Conservation (phyloP, 2,113 vertebrate genomes). For the Malurus cyaneus region DNA sequence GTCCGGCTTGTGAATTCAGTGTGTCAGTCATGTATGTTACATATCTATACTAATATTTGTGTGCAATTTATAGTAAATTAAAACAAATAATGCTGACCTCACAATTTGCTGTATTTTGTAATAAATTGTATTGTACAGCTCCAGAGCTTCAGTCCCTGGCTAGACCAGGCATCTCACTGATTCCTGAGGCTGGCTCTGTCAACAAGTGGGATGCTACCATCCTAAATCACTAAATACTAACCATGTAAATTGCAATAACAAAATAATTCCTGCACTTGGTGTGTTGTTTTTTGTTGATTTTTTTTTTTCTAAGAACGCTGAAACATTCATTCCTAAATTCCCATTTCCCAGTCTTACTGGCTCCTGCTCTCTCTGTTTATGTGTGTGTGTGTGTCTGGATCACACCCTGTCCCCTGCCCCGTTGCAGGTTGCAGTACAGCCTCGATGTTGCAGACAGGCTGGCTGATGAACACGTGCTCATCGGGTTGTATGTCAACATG, state of each 20-base stretch:
- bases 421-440: conserved; percentile 95
- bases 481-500: conserved; percentile 95
- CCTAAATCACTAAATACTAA: background rate
- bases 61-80: background rate
- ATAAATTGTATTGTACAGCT: background rate
- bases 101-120: background rate
- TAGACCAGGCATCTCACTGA: background rate
- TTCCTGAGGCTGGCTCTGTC: background rate
- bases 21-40: background rate
- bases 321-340: conserved; percentile 13
- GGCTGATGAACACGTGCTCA: conserved; percentile 97
- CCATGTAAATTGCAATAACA: background rate
- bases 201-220: background rate
- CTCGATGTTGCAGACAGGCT: conserved; percentile 97
- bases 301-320: background rate
- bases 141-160: background rate
- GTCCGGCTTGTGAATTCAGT: conserved; percentile 8
- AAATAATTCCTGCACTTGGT: background rate
- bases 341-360: conserved; percentile 50
- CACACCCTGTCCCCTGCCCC: conserved; percentile 61
- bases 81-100: background rate
- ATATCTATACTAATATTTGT: background rate
- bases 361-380: conserved; percentile 57
- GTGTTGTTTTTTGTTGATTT: background rate
- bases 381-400: conserved; percentile 51